Conservation (phyloP, 2,113 vertebrate genomes). For the Petroica traversi region DNA sequence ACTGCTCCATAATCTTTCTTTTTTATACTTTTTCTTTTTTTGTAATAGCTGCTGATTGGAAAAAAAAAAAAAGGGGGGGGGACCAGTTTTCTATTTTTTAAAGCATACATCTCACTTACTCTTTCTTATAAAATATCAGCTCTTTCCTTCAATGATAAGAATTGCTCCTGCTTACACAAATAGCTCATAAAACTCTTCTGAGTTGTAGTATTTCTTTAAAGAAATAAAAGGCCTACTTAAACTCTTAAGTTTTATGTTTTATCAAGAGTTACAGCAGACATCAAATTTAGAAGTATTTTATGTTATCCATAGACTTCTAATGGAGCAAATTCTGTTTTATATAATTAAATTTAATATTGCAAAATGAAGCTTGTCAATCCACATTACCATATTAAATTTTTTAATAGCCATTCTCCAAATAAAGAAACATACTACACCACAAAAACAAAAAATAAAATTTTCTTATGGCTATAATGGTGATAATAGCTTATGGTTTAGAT, state of each 20-base stretch:
- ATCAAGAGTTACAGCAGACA: constrained; percentile 34
- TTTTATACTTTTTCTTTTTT: background rate
- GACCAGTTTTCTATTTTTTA: background rate
- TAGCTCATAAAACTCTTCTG: background rate
- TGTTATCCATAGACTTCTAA: background rate
- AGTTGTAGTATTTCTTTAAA: background rate
- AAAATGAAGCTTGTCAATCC: constrained; percentile 34
- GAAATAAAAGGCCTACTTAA: constrained; percentile 9
- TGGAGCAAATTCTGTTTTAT: background rate
- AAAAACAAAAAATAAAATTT: constrained; percentile 16
- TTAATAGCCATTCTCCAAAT: background rate
- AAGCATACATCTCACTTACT: background rate
- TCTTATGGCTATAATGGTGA: background rate
- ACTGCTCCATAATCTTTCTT: background rate
- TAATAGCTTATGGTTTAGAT: constrained; percentile 23
- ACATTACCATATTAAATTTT: background rate
- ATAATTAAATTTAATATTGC: constrained; percentile 25
- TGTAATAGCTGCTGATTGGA: rapidly evolving
- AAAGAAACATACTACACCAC: background rate
- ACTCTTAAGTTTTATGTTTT: constrained; percentile 45
- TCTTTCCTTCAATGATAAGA: background rate
- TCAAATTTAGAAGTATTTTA: constrained; percentile 53
- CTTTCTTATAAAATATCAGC: background rate
- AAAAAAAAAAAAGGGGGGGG: too few species aligned
- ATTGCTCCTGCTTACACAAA: background rate